Conservation (phyloP, 2,797 vertebrate species). For the Galaxias olidus region DNA sequence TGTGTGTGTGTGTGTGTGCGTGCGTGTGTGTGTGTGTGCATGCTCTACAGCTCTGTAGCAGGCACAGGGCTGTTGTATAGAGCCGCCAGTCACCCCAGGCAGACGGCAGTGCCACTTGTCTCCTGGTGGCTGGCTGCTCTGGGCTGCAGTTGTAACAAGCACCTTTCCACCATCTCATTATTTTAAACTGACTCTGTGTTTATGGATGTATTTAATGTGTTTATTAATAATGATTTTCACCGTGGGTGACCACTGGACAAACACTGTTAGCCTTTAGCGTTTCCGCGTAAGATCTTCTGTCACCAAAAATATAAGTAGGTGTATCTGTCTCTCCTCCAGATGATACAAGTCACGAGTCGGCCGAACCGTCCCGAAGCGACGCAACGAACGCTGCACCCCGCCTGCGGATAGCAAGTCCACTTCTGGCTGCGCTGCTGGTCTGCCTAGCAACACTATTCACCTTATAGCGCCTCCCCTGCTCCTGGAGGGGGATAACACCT, state of each 20-base stretch:
- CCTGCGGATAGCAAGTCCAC: constrained; percentile 81
- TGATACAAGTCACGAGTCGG: constrained; percentile 96
- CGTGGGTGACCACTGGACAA: too few species aligned
- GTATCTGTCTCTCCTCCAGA: constrained; percentile 72
- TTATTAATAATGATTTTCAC: constrained; percentile 22
- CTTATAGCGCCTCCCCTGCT: constrained; percentile 93
- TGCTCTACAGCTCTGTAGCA: constrained; percentile 26
- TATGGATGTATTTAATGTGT: constrained; percentile 36
- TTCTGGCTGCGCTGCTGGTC: constrained; percentile 86
- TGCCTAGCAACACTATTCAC: constrained; percentile 88
- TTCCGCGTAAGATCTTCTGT: too few species aligned
- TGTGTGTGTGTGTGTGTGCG: neutral
- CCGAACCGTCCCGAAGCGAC: constrained; percentile 95
- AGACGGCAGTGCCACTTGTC: neutral
- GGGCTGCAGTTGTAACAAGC: neutral
- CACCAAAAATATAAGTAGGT: too few species aligned
- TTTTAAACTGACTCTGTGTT: neutral
- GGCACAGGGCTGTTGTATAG: constrained; percentile 54
- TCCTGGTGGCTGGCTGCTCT: neutral
- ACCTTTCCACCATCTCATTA: too few species aligned
- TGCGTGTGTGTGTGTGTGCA: constrained; percentile 30
- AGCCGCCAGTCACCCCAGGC: constrained; percentile 32
- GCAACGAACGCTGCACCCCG: constrained; percentile 83
- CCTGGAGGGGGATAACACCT: constrained; percentile 82
- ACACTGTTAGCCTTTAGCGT: too few species aligned